Evolutionary conservation across 2,797 vertebrate genomes (phyloP).

Genomic region (Apogon hyalosoma): DNA sequence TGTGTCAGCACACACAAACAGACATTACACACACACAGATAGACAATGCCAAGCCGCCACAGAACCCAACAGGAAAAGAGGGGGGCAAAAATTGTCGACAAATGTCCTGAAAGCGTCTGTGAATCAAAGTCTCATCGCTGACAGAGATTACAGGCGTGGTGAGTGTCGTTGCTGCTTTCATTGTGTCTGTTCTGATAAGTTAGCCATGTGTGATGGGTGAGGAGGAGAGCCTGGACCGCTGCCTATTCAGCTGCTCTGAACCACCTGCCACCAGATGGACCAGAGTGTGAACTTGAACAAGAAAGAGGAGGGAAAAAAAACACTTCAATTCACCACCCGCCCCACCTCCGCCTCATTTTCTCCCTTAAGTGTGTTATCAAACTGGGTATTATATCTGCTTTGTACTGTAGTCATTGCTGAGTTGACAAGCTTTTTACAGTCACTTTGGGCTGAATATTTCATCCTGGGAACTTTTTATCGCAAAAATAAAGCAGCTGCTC

Average conservation of each 20-base stretch:
- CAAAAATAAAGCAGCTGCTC: conserved; percentile 41
- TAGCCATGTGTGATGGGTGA: conserved; percentile 77
- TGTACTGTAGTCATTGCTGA: not conserved
- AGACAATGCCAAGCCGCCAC: conserved; percentile 69
- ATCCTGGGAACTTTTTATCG: conserved; percentile 4
- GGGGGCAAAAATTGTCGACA: conserved; percentile 35
- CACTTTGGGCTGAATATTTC: not conserved
- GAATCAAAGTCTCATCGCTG: conserved; percentile 69
- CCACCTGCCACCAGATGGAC: conserved; percentile 69
- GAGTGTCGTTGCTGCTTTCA: conserved; percentile 62
- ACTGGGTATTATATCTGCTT: conserved; percentile 7
- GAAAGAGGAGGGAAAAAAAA: conserved; percentile 24
- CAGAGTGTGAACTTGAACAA: conserved; percentile 66
- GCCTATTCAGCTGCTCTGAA: conserved; percentile 74
- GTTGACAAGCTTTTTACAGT: conserved; percentile 18
- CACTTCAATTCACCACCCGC: conserved; percentile 49
- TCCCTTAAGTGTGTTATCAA: conserved; percentile 52
- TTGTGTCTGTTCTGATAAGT: conserved; percentile 79
- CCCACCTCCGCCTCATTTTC: conserved; percentile 29
- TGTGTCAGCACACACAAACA: conserved; percentile 72
- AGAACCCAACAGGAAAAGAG: conserved; percentile 56
- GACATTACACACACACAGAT: conserved; percentile 40
- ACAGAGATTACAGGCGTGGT: conserved; percentile 79
- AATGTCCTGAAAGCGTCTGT: conserved; percentile 64
- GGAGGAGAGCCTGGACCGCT: conserved; percentile 56